Conservation (phyloP, 2,113 vertebrate genomes). For the Larimichthys crocea region DNA sequence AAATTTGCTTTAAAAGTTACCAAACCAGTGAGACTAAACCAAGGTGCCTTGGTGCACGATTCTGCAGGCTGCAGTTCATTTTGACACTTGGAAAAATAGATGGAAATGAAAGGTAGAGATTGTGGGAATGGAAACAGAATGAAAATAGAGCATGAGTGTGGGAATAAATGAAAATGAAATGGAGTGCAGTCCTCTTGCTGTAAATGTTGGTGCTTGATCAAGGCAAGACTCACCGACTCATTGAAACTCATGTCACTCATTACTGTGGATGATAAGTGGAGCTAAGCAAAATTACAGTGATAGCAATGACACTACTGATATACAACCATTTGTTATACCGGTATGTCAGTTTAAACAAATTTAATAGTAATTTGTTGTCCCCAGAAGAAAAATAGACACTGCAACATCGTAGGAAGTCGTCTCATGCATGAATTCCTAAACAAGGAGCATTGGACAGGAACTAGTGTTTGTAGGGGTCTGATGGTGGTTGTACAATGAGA, state of each 20-base stretch:
- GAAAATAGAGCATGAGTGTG: background rate
- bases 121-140: background rate
- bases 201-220: constrained; percentile 7
- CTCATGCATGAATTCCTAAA: background rate
- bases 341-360: background rate
- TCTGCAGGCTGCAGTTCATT: background rate
- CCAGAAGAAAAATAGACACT: background rate
- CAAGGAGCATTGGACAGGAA: constrained; percentile 2
- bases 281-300: background rate
- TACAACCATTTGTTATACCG: background rate
- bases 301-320: background rate
- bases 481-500: constrained; percentile 12
- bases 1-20: background rate
- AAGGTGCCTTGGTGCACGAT: background rate
- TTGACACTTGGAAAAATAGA: background rate
- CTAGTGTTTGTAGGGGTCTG: constrained; percentile 15
- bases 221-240: background rate
- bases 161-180: constrained; percentile 1
- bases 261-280: background rate
- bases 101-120: background rate
- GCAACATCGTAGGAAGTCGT: background rate
- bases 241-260: background rate
- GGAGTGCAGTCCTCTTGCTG: background rate
- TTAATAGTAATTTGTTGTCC: constrained; percentile 15
- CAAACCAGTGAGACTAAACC: background rate